phyloP scores from a whole-genome alignment of 2,888 invertebrate genomes.

The Cremastinae sp. region DNA sequence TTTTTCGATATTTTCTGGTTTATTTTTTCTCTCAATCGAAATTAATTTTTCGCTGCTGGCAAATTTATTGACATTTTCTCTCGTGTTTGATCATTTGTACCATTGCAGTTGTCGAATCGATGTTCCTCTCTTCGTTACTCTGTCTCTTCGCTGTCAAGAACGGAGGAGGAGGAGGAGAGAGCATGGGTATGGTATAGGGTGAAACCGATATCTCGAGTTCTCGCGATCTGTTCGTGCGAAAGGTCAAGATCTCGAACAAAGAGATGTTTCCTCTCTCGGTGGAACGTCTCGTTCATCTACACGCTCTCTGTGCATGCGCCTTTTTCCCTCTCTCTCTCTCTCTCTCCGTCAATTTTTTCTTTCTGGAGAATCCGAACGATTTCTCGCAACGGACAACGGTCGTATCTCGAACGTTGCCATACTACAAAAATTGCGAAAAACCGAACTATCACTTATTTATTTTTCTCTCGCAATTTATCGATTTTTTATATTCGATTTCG shows the following conservation, averaged over 20 bases:
- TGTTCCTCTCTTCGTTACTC: neutral
- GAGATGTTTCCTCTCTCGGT: slow-evolving; percentile 48
- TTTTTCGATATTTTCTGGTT: too few relatives aligned
- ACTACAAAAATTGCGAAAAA: slow-evolving; percentile 24
- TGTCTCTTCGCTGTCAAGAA: neutral
- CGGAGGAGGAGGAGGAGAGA: neutral
- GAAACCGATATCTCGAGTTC: slow-evolving; percentile 31
- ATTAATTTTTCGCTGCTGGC: too few relatives aligned
- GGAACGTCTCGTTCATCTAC: slow-evolving; percentile 25
- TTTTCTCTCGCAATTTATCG: neutral
- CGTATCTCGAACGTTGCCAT: slow-evolving; percentile 33
- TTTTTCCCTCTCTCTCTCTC: slow-evolving; percentile 13
- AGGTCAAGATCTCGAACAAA: slow-evolving; percentile 67
- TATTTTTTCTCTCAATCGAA: too few relatives aligned
- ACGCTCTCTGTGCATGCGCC: neutral
- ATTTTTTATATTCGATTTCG: neutral
- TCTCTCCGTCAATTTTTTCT: slow-evolving; percentile 4
- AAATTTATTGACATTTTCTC: too few relatives aligned
- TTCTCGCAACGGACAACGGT: slow-evolving; percentile 47
- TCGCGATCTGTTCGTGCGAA: slow-evolving; percentile 62
- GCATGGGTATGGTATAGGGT: neutral
- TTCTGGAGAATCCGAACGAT: slow-evolving; percentile 46
- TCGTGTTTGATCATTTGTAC: slow-evolving; percentile 3
- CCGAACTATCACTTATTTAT: slow-evolving; percentile 38
- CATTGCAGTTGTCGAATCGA: neutral